phyloP scores from a whole-genome alignment of 2,113 vertebrate genomes.

The Irena cyanogastra region DNA sequence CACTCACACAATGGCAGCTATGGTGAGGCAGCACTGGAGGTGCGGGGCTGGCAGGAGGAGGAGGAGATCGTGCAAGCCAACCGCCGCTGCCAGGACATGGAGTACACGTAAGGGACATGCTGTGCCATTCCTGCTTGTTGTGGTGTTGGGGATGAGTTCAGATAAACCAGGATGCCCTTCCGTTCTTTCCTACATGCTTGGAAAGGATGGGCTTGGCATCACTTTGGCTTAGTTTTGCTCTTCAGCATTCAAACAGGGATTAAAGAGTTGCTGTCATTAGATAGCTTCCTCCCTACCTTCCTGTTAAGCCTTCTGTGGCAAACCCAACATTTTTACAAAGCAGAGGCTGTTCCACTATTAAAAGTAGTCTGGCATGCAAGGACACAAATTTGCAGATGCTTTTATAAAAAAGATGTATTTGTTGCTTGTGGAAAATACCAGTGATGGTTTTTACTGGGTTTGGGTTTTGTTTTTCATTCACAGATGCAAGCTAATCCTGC shows the following conservation, averaged over 20 bases:
- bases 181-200: not conserved
- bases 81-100: constrained; percentile 84
- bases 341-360: not conserved
- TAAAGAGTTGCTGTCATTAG: not conserved
- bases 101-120: constrained; percentile 76
- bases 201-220: not conserved
- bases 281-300: not conserved
- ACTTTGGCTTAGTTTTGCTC: not conserved
- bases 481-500: not conserved
- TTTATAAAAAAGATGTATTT: not conserved
- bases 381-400: not conserved
- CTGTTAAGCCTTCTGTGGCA: not conserved
- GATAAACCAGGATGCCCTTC: not conserved
- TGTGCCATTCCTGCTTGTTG: accelerated
- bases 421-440: not conserved
- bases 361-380: not conserved
- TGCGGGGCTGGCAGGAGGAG: constrained; percentile 81
- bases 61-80: constrained; percentile 79
- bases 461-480: not conserved
- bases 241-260: not conserved
- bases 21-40: constrained; percentile 71
- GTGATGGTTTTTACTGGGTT: not conserved
- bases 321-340: not conserved
- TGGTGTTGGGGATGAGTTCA: not conserved
- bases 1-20: constrained; percentile 83